Percentiles rank a stretch among this genome's conserved stretches.
Conservation (phyloP, 2,797 vertebrate genomes). For the Anas bernieri region DNA sequence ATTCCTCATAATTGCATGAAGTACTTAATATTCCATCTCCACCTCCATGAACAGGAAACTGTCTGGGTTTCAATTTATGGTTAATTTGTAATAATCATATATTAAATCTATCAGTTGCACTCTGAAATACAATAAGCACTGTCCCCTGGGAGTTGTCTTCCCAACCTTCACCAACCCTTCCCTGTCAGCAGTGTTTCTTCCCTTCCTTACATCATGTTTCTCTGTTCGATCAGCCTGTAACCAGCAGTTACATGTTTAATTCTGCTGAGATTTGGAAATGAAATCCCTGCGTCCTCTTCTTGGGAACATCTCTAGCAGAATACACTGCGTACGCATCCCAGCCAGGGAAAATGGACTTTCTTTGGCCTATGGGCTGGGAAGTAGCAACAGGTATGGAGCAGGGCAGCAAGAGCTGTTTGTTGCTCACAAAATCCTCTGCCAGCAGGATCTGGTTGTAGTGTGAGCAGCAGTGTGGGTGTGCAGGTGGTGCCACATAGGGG, state of each 20-base stretch:
- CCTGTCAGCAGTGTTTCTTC: neutral
- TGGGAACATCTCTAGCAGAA: neutral
- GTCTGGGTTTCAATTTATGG: constrained; percentile 35
- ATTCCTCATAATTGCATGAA: constrained; percentile 40
- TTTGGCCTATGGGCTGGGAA: neutral
- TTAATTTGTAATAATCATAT: constrained; percentile 53
- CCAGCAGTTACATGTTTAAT: neutral
- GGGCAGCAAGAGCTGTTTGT: neutral
- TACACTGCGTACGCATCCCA: neutral
- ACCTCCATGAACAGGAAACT: constrained; percentile 14
- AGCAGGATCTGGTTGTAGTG: neutral
- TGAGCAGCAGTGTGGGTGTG: neutral
- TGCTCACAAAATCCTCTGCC: neutral
- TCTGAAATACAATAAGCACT: neutral
- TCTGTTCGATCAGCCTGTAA: neutral
- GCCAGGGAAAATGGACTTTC: neutral
- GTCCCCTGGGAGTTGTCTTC: neutral
- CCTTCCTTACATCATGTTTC: neutral
- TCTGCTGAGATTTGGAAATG: neutral
- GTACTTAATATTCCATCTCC: constrained; percentile 44
- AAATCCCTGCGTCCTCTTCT: rapidly evolving
- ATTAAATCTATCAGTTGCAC: constrained; percentile 9
- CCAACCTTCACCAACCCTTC: neutral
- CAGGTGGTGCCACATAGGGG: neutral
- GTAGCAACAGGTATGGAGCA: neutral